Evolutionary conservation across 2,888 invertebrate genomes (phyloP), one percentile per base, ranked within the genome.

Genomic region (Pristionchus japonicus): DNA sequence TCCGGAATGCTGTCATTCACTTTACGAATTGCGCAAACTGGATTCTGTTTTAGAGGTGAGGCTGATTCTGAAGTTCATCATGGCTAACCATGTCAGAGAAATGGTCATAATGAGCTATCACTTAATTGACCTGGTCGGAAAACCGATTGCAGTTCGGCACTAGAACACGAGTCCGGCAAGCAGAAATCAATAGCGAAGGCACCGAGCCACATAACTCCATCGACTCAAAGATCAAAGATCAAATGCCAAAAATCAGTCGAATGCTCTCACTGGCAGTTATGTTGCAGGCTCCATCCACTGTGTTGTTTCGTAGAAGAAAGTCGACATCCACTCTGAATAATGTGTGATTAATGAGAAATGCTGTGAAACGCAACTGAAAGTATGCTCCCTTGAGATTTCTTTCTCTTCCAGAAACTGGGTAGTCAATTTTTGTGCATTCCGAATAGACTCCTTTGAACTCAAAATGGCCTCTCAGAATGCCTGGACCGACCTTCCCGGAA

Each of bases 121-220:
- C n/a, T n/a, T n/a, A n/a, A n/a, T n/a, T n/a, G n/a, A 57, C 83
- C 37, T n/a, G 83, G 83, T 57, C 57, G 57, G 61, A 84, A 17
- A 20, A 37, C 37, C n/a, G 31, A 20, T 40, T 34, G 34, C 23
- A 84, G 20, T 23, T 84, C 83, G 2, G 31, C 23, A 57, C 83
- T 84, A n/a, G 83, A 57, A n/a, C 83, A 84, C 23, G 83, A 84
- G n/a, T 52, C 34, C 34, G 83, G 83, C n/a, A 84, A 47, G 57
- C 83, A 84, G 0, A 84, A 37, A 20, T 23, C 83, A 37, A 84
- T 57, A 4, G 43, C 49, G 49, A 49, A 80, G 4, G 80, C 80
- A 15, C 80, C 80, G 3, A 47, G 17, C 47, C 80, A 49, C 49
- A 47, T 82, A n/a, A 49, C 80, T 27, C 80, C 31, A 11, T 23